Evolutionary conservation across 2,113 vertebrate species (phyloP).

Genomic region (Phoenicopterus ruber): DNA sequence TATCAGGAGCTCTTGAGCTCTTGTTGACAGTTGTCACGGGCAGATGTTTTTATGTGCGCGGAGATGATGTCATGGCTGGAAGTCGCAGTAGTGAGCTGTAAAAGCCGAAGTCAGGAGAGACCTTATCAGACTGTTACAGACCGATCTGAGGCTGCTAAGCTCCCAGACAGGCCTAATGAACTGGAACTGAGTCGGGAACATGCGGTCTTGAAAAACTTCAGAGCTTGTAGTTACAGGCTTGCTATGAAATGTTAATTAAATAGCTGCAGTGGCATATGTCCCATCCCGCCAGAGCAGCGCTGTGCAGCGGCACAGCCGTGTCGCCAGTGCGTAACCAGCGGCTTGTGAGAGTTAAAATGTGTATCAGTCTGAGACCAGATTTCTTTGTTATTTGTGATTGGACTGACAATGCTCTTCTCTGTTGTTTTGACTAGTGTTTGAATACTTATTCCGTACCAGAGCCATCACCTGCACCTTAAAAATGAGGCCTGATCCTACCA

Average conservation of each 20-base stretch:
- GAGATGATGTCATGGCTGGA: constrained; percentile 5
- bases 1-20: background rate
- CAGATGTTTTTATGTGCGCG: background rate
- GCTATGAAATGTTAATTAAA: constrained; percentile 40
- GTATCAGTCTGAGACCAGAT: background rate
- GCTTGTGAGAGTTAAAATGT: background rate
- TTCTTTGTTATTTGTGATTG: background rate
- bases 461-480: background rate
- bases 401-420: background rate
- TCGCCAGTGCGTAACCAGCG: background rate
- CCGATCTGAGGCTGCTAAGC: background rate
- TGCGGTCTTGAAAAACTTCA: background rate
- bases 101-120: background rate
- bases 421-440: background rate
- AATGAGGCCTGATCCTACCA: background rate
- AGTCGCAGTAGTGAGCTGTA: background rate
- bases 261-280: background rate
- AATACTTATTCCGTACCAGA: background rate
- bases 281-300: background rate
- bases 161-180: constrained; percentile 26
- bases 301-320: background rate
- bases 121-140: constrained; percentile 19
- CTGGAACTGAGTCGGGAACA: background rate
- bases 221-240: background rate
- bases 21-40: background rate